A percentile compares a stretch with the other conserved stretches of the same genome.
Conservation (phyloP, 2,113 vertebrate species). For the Mandrillus leucophaeus region DNA sequence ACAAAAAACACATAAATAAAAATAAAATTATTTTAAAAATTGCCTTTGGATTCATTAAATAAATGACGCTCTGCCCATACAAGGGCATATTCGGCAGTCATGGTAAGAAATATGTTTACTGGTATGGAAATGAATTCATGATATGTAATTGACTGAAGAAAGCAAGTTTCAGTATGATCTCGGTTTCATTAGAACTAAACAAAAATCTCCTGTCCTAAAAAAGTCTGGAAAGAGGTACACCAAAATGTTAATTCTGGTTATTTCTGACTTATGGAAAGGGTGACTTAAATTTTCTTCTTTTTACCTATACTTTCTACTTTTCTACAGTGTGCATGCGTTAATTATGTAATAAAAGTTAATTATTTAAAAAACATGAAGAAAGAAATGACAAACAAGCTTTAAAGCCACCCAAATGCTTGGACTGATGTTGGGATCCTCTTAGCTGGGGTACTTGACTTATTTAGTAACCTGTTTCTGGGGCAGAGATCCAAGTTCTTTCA, state of each 20-base stretch:
- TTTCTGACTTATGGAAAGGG: neutral
- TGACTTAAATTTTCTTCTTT: neutral
- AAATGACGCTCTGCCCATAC: neutral
- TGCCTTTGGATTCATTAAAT: neutral
- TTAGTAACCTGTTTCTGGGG: conserved; percentile 32
- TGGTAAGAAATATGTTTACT: neutral
- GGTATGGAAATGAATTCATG: neutral
- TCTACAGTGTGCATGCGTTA: neutral
- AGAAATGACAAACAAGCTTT: neutral
- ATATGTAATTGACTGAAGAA: neutral
- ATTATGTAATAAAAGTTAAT: neutral
- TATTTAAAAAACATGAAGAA: neutral
- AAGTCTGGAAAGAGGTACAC: neutral
- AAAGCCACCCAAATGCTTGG: neutral
- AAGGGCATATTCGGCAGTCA: neutral
- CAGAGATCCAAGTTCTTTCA: conserved; percentile 51
- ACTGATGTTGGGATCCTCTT: neutral
- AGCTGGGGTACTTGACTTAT: neutral
- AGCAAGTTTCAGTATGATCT: neutral
- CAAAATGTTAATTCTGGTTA: neutral
- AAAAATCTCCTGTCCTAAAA: neutral
- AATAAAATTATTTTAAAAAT: neutral
- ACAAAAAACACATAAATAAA: neutral
- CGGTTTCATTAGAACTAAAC: neutral
- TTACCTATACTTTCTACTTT: neutral